phyloP scores from a whole-genome alignment of 2,888 invertebrate species.

The Aelia acuminata region DNA sequence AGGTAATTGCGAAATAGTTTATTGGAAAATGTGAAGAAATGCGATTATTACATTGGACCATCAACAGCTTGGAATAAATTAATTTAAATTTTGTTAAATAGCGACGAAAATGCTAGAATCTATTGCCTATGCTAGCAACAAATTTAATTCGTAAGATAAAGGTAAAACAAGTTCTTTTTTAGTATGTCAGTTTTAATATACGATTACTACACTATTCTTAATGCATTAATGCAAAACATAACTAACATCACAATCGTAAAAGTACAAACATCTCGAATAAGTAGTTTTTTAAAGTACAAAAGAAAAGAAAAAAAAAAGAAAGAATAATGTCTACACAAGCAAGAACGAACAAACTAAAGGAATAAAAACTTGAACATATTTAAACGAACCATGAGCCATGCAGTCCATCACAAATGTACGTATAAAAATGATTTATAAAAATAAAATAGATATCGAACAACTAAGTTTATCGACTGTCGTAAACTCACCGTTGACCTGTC shows the following conservation, averaged over 20 bases:
- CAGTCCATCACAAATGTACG: background rate
- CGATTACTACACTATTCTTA: background rate
- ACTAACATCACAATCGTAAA: background rate
- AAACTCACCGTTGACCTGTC: slow-evolving; percentile 66
- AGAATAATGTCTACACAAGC: background rate
- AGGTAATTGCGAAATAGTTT: background rate
- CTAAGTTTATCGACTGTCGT: background rate
- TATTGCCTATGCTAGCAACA: background rate
- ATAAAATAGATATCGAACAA: background rate
- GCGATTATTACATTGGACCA: background rate
- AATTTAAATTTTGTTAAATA: background rate
- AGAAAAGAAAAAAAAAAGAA: background rate
- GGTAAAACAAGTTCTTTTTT: no score
- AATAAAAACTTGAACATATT: background rate
- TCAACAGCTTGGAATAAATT: background rate
- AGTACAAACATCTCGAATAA: background rate
- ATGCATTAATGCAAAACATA: background rate
- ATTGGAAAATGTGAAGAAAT: background rate
- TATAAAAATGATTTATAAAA: background rate
- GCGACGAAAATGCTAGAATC: background rate
- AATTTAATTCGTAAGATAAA: background rate
- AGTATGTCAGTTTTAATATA: background rate
- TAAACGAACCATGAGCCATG: background rate
- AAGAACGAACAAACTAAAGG: background rate
- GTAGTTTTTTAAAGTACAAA: background rate